Conservation (phyloP, 2,888 invertebrate species). For the Conchocele bisecta region DNA sequence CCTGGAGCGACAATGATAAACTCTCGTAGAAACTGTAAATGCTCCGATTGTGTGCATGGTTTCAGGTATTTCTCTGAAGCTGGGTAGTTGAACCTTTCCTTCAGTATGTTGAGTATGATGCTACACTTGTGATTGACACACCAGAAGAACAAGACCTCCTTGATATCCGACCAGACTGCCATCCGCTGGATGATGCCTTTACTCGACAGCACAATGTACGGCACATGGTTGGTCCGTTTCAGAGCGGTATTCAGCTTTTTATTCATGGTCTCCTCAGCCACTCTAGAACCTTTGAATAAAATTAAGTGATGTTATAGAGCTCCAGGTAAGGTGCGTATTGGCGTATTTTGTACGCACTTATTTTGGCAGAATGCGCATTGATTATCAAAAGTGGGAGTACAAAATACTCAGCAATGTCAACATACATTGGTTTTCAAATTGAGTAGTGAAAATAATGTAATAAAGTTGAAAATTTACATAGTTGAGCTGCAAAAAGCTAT, state of each 20-base stretch:
- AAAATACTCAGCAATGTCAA: too few relatives aligned
- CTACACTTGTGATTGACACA: conserved; percentile 58
- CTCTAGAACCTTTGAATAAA: too few relatives aligned
- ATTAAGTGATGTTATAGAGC: too few relatives aligned
- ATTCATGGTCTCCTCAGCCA: conserved; percentile 6
- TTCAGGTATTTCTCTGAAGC: conserved; percentile 47
- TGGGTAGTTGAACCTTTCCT: conserved; percentile 54
- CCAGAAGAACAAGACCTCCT: conserved; percentile 62
- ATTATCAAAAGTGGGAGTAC: too few relatives aligned
- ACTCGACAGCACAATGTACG: conserved; percentile 29
- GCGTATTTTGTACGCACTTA: too few relatives aligned
- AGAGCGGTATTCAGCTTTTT: conserved; percentile 33
- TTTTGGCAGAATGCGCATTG: too few relatives aligned
- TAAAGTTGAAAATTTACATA: too few relatives aligned
- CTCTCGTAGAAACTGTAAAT: conserved; percentile 58
- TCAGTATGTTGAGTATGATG: conserved; percentile 62
- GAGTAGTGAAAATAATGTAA: too few relatives aligned
- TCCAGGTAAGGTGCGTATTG: too few relatives aligned
- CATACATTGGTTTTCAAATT: too few relatives aligned
- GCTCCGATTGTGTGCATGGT: conserved; percentile 60
- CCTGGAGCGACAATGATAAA: conserved; percentile 62
- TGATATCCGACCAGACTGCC: conserved; percentile 65
- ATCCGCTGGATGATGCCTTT: conserved; percentile 39
- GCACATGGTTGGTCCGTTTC: conserved; percentile 50
- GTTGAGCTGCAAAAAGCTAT: too few relatives aligned